Evolutionary conservation across 2,888 invertebrate species (phyloP).

Genomic region (Sycophila texana): DNA sequence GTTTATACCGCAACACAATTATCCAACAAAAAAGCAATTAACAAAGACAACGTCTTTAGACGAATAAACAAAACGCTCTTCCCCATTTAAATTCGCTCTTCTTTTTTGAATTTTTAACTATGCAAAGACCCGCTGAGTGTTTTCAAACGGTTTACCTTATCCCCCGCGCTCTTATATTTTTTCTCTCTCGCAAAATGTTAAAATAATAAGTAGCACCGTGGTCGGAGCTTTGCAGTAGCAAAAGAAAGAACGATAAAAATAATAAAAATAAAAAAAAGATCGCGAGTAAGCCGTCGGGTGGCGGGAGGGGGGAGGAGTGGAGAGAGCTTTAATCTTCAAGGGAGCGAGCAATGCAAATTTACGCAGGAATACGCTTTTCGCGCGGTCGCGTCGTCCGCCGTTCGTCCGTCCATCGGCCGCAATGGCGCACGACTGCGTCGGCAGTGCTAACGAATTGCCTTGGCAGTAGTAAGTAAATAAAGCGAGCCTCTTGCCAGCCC

Average conservation of each 20-base stretch:
- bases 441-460: conserved; percentile 49
- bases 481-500: conserved; percentile 6
- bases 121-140: too few relatives aligned
- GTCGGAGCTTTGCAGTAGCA: too few relatives aligned
- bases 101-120: too few relatives aligned
- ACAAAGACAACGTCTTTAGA: too few relatives aligned
- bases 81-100: too few relatives aligned
- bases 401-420: not conserved
- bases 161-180: not conserved
- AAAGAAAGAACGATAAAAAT: not conserved
- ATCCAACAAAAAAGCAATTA: too few relatives aligned
- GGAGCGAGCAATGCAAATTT: conserved; percentile 37
- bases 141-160: too few relatives aligned
- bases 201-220: too few relatives aligned
- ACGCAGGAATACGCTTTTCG: conserved; percentile 37
- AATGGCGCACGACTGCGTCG: not conserved
- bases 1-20: too few relatives aligned
- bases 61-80: too few relatives aligned
- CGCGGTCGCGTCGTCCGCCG: not conserved
- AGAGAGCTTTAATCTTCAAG: conserved; percentile 28
- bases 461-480: conserved; percentile 53
- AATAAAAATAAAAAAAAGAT: not conserved
- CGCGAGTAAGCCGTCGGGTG: not conserved
- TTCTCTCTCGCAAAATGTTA: not conserved
- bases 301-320: conserved; percentile 3